phyloP scores from a whole-genome alignment of 2,113 vertebrate genomes.

The Isurus oxyrinchus region DNA sequence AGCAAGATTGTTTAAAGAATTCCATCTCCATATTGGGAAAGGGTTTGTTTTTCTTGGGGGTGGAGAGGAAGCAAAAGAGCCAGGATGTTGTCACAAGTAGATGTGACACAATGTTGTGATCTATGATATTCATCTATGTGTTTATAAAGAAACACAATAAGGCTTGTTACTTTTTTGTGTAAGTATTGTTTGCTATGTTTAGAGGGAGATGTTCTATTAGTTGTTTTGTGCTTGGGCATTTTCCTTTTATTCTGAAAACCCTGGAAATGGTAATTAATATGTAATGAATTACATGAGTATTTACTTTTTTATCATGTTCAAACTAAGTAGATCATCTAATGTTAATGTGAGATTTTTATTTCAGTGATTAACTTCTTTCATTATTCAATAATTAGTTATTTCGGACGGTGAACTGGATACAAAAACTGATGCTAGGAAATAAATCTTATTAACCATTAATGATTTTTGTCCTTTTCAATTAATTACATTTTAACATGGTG shows the following conservation, averaged over 20 bases:
- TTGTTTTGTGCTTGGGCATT: neutral
- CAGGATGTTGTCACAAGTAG: neutral
- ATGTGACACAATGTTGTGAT: neutral
- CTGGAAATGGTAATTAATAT: neutral
- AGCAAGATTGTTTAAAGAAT: neutral
- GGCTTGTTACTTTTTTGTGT: neutral
- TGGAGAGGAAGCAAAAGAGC: neutral
- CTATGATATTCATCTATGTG: neutral
- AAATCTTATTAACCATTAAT: conserved; percentile 16
- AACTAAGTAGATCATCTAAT: neutral
- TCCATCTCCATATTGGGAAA: neutral
- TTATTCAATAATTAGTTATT: neutral
- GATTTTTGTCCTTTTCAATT: neutral
- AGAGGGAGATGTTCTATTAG: neutral
- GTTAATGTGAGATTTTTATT: neutral
- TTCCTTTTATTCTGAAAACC: neutral
- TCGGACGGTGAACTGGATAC: neutral
- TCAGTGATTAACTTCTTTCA: neutral
- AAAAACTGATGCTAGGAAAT: neutral
- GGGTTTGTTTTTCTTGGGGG: neutral
- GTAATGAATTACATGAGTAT: neutral
- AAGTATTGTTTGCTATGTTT: conserved; percentile 6
- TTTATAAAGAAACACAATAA: neutral
- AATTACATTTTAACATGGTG: neutral
- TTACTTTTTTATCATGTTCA: neutral